A percentile compares a stretch with the other conserved stretches of the same genome.
phyloP scores from a whole-genome alignment of 2,797 vertebrate genomes.

The Sciaenops ocellatus region DNA sequence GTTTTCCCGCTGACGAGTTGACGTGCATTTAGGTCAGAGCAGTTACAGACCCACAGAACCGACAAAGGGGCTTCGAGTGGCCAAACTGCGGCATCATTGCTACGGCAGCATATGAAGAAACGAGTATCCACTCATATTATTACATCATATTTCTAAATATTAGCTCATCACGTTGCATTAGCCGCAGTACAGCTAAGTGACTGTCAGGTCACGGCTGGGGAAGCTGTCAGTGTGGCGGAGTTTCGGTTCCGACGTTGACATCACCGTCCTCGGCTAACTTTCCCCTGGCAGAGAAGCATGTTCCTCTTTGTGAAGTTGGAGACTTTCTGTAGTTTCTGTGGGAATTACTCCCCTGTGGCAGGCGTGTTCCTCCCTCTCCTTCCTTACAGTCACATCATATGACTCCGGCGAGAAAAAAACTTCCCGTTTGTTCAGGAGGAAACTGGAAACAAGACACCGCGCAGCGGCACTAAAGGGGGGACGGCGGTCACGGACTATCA shows the following conservation, averaged over 20 bases:
- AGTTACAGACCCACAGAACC: background rate
- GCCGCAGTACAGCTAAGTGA: background rate
- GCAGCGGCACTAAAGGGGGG: too few species aligned
- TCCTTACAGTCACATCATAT: conserved; percentile 75
- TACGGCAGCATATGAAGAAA: background rate
- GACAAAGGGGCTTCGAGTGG: background rate
- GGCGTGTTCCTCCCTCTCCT: conserved; percentile 59
- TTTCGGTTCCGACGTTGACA: conserved; percentile 54
- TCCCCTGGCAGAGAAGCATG: background rate
- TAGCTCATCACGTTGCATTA: conserved; percentile 1
- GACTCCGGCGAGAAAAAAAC: conserved; percentile 64
- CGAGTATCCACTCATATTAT: background rate
- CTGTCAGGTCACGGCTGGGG: conserved; percentile 15
- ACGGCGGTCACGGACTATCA: background rate
- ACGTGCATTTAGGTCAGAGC: conserved; percentile 47
- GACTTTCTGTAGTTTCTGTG: conserved; percentile 24
- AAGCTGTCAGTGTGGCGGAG: conserved; percentile 26
- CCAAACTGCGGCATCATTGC: conserved; percentile 13
- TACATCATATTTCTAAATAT: background rate
- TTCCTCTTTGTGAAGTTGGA: conserved; percentile 42
- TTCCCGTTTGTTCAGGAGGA: conserved; percentile 51
- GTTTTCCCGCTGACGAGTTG: conserved; percentile 16
- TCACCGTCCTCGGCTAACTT: conserved; percentile 43
- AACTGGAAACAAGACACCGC: conserved; percentile 11
- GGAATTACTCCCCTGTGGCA: conserved; percentile 1